Evolutionary conservation across 2,113 vertebrate genomes (phyloP).

Genomic region (Empidonax alnorum): DNA sequence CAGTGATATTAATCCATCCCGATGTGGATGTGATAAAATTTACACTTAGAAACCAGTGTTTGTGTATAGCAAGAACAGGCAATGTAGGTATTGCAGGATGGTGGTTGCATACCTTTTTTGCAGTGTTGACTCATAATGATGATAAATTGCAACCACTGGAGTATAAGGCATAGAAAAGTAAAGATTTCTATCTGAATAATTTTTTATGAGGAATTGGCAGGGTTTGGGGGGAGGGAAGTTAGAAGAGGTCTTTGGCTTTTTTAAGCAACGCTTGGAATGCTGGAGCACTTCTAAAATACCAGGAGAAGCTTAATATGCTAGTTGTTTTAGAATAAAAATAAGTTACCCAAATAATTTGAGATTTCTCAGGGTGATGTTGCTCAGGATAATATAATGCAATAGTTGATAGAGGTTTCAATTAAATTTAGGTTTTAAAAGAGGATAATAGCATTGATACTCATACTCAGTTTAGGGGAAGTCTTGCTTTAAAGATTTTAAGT

Average conservation of each 20-base stretch:
- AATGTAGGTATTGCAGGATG: background rate
- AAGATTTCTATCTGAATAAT: background rate
- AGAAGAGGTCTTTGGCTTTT: background rate
- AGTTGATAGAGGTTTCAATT: background rate
- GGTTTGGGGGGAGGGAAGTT: fast-evolving
- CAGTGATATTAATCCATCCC: background rate
- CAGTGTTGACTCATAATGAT: background rate
- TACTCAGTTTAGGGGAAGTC: background rate
- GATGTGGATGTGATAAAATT: background rate
- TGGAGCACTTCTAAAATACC: background rate
- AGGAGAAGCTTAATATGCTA: background rate
- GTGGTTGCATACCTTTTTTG: background rate
- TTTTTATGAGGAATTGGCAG: background rate
- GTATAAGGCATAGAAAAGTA: background rate
- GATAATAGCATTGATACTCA: background rate
- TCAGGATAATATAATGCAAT: background rate
- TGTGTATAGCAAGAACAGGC: background rate
- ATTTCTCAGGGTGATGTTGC: background rate
- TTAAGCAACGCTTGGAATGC: background rate
- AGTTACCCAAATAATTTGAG: background rate
- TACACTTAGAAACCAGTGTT: background rate
- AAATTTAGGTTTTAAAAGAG: background rate
- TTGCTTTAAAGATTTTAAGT: background rate
- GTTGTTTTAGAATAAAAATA: background rate
- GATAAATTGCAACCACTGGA: background rate